Evolutionary conservation across 2,888 invertebrate genomes (phyloP), one percentile per base, ranked within the genome.

Genomic region (Boloria euphrosyne): DNA sequence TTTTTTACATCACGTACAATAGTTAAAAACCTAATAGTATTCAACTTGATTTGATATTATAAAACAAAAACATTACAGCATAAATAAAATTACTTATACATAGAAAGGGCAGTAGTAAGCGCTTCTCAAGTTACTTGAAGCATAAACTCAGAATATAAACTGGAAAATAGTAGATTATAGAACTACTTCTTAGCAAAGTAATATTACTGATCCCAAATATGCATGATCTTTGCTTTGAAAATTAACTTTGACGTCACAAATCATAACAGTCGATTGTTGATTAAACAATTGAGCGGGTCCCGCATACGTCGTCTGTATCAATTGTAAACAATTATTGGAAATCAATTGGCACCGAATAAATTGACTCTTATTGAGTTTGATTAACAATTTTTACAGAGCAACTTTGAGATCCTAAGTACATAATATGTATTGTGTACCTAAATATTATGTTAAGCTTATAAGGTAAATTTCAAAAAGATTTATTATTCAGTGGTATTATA

Each of bases 291-390:
- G 80, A 84, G 79, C 79, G 81, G 82, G 82, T 65, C 91, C 91
- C 91, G 91, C 90, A 91, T 91, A 80, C 80, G 70, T 82, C 83
- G 80, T 84, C 81, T 78, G 79, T 85, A 80, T 87, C 87, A 88
- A 90, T 90, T 90, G 89, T 85, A 82, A 85, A 86, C 85, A 81
- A 82, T 90, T 90, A 92, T 91, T 90, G 90, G 86, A 87, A 91
- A 90, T 87, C 91, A 90, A 91, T 92, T 90, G 90, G 85, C 85
- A 84, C 82, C 73, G 63, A 78, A 75, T 82, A 38, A 38, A 85
- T 86, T 83, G 80, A 79, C 80, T 83, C 78, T 22, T 22, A 78
- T 85, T 76, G 74, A 82, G 78, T 78, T 78, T 73, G 76, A 80
- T 83, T 81, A 84, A 82, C 81, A 84, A 80, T 78, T 77, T 72